Base-by-base conservation (phyloP, 1,140 invertebrate species). In the Cataglyphis hispanica region DNA sequence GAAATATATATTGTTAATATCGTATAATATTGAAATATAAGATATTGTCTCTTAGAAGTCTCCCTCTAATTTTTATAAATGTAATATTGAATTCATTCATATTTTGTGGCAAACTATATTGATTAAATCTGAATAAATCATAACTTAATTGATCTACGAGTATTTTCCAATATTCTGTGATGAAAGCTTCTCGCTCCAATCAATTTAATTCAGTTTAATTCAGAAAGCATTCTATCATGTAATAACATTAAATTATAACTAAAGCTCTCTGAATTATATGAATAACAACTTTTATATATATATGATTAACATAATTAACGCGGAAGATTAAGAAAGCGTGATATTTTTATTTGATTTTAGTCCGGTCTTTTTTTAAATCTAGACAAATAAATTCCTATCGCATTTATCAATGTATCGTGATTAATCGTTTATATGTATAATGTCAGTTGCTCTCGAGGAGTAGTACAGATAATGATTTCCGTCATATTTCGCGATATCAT, bases 321-420 rank as follows among this genome's bases (percentile, higher is more conserved):
- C 72, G 4, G 10, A 10, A 43, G 72, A 76, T 76, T 27, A 61
- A 43, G 16, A 37, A n/a, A 25, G 46, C 37, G 37, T 10, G 31
- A 56, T 53, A 60, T 25, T 60, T 75, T 75, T 75, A 43, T 11
- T 40, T 40, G 1, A 11, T 11, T 43, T 43, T 10, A 8, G 37
- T 27, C 10, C 8, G 10, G 16, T 6, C 34, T 40, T 67, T 53
- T 80, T 69, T 7, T 19, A 25, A 66, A 46, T 0, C 10, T 22
- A 22, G 10, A 78, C 4, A 22, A 53, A 80, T 80, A 56, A 80
- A 80, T 69, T 80, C 67, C 7, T 37, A 19, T 67, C 27, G 22
- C n/a, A 8, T 6, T n/a, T 37, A 67, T 78, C 43, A 63, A 78
- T 16, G 43, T 34, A 27, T 27, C 56, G 7, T 50, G 60, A 78